These are phyloP conservation scores for Chelonia mydas DNA, from an alignment of 2,797 vertebrate genomes.

Conservation along the genomic window DNA sequence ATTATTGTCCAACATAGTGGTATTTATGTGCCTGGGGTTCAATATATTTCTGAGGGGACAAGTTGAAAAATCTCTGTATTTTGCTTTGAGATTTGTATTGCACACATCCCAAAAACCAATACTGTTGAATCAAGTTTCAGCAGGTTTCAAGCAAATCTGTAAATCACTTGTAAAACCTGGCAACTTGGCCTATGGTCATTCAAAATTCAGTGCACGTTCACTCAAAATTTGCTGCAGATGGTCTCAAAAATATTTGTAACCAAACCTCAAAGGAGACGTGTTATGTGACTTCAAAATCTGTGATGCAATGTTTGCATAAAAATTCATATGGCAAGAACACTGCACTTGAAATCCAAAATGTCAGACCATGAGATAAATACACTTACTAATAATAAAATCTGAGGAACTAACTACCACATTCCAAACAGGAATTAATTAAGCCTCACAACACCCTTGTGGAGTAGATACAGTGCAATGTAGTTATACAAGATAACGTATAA, in stretches of 20 bases:
- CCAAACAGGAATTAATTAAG: not conserved
- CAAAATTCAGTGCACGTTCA: not conserved
- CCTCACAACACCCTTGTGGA: not conserved
- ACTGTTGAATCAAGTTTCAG: not conserved
- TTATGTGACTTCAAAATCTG: not conserved
- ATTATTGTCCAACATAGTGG: not conserved
- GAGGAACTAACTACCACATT: not conserved
- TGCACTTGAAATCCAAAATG: not conserved
- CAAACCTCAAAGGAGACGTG: not conserved
- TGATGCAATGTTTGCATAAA: not conserved
- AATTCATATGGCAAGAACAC: not conserved
- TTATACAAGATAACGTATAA: not conserved
- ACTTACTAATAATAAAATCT: not conserved
- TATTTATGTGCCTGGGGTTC: not conserved
- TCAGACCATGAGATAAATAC: not conserved
- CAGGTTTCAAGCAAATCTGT: not conserved
- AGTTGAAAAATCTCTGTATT: not conserved
- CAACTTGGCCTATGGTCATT: not conserved
- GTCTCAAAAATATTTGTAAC: not conserved
- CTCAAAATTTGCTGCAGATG: not conserved
- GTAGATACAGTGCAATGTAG: not conserved
- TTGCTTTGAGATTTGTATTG: not conserved
- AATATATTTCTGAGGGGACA: not conserved
- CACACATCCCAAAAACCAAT: not conserved
- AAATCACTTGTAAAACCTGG: not conserved